phyloP scores from a whole-genome alignment of 1,140 invertebrate species.

The Stegodyphus dumicola region DNA sequence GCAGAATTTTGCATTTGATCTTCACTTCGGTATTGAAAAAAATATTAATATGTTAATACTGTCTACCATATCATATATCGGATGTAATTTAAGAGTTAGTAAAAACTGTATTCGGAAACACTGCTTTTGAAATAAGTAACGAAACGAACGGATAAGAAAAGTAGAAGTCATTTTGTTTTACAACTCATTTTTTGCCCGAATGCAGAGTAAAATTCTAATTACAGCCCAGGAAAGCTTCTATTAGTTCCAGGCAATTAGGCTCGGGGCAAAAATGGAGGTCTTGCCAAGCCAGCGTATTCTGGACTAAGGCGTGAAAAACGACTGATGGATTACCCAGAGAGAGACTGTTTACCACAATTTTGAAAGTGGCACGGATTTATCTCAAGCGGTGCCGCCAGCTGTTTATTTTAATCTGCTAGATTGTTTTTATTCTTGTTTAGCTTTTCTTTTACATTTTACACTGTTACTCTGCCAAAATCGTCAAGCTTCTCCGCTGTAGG shows the following conservation, averaged over 20 bases:
- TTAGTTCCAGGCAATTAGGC: constrained; percentile 59
- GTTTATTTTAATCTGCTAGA: constrained; percentile 10
- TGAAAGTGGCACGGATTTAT: constrained; percentile 26
- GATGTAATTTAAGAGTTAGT: too few relatives aligned
- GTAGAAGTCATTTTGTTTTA: too few relatives aligned
- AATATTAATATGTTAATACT: too few relatives aligned
- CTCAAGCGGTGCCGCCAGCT: not conserved
- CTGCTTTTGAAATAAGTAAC: too few relatives aligned
- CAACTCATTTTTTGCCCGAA: too few relatives aligned
- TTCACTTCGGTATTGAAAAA: too few relatives aligned
- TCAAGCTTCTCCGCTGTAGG: too few relatives aligned
- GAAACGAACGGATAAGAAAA: too few relatives aligned
- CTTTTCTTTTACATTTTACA: not conserved
- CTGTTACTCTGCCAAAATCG: too few relatives aligned
- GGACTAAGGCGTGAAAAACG: constrained; percentile 39
- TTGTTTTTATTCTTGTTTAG: constrained; percentile 6
- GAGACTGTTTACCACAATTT: constrained; percentile 37
- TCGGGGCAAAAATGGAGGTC: not conserved
- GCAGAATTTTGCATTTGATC: too few relatives aligned
- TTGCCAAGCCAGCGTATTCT: constrained; percentile 25
- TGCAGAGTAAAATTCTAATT: constrained; percentile 20
- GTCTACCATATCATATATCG: too few relatives aligned
- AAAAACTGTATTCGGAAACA: too few relatives aligned
- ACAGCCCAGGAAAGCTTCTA: constrained; percentile 15
- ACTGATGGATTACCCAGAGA: constrained; percentile 37